Evolutionary conservation across 30 jellyfish, hydroid and myxozoan genomes (phyloP), one percentile per base, ranked within the genome.

Genomic region (Aurelia sp.): DNA sequence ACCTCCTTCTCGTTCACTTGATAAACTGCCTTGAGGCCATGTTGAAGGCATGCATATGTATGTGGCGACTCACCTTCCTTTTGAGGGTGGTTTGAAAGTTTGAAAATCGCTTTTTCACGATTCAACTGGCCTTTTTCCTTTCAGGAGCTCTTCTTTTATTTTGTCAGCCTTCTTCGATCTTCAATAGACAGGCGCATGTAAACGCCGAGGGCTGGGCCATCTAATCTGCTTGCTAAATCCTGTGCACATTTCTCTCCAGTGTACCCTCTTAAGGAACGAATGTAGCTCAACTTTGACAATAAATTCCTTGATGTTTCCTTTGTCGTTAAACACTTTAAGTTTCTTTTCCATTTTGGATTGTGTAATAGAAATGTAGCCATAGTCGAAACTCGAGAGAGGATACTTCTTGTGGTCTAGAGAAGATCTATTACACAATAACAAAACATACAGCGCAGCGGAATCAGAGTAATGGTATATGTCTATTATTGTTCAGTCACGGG

Each of bases 321-420:
- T 13, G 8, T 35, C 70, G 82, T 70, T 70, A 35, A 70, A 70
- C 19, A 70, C 72, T 41, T 70, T 33, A 70, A 70, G 20, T 70
- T 70, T 70, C 13, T 35, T 70, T 70, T 70, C 82, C 82, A 70
- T 70, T 70, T 70, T 70, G n/a, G 82, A 41, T 24, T 63, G 27
- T 70, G 82, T 70, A n/a, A 70, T 41, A 70, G 82, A 70, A 70
- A 70, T 70, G 71, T 70, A 70, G 70, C 82, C 82, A 24, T 24
- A 70, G 82, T 70, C 82, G 70, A 70, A 33, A 70, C 82, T 70
- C n/a, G n/a, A n/a, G n/a, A n/a, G n/a, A n/a, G n/a, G n/a, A n/a
- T n/a, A n/a, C n/a, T n/a, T n/a, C n/a, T 10, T 13, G 11, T 11
- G 82, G 21, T 13, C 75, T n/a, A n/a, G n/a, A n/a, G n/a, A n/a